phyloP scores from a whole-genome alignment of 2,113 vertebrate genomes.

The Pygoscelis adeliae region DNA sequence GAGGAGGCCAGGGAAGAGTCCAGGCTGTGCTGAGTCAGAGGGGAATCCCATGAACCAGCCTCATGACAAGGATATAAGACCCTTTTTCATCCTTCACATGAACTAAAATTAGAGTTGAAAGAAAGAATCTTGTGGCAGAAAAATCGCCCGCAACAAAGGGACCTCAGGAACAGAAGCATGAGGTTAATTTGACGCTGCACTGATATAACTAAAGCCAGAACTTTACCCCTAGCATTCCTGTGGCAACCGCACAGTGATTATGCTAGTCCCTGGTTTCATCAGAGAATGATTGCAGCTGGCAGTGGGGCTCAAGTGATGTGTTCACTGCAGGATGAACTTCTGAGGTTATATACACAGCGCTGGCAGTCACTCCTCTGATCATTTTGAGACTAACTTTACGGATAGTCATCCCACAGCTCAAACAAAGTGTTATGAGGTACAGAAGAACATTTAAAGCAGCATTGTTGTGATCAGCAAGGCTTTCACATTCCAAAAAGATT shows the following conservation, averaged over 20 bases:
- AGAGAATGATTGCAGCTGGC: neutral
- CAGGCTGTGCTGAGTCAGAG: neutral
- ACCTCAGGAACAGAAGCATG: neutral
- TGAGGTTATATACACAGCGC: neutral
- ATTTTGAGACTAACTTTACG: neutral
- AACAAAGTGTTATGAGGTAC: neutral
- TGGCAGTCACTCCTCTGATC: neutral
- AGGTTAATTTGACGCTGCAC: neutral
- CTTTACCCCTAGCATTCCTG: neutral
- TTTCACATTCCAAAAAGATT: neutral
- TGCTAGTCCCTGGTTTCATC: neutral
- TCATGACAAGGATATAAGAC: neutral
- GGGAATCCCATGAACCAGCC: neutral
- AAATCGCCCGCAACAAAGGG: neutral
- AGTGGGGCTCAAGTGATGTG: neutral
- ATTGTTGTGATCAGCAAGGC: neutral
- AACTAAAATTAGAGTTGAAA: neutral
- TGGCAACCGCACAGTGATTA: neutral
- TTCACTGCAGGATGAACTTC: neutral
- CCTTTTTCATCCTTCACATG: neutral
- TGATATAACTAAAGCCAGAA: neutral
- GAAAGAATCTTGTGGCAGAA: neutral
- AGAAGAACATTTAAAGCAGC: neutral
- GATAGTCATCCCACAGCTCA: neutral
- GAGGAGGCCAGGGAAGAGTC: neutral